Percentiles rank a stretch among this genome's conserved stretches.
These are phyloP conservation scores for Drosophila mimetica DNA, from an alignment of 2,888 invertebrate genomes.

Conservation along the genomic window DNA sequence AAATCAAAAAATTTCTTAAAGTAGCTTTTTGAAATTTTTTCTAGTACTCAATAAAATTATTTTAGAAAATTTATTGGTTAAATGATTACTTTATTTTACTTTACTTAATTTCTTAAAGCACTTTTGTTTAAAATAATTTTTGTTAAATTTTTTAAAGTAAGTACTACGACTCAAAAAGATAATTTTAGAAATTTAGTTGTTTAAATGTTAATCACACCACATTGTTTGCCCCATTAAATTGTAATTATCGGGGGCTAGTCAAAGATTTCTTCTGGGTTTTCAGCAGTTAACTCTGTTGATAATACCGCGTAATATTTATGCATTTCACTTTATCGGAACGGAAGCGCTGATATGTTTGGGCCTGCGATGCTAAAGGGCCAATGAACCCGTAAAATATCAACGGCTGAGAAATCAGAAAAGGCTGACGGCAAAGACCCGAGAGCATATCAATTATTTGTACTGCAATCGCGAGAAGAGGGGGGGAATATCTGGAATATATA, in stretches of 20 bases:
- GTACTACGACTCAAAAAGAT: too few species aligned
- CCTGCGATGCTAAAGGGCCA: slow-evolving; percentile 5
- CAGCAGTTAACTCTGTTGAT: slow-evolving; percentile 7
- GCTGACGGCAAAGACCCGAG: slow-evolving; percentile 8
- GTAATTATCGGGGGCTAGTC: too few species aligned
- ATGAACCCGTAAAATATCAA: slow-evolving; percentile 18
- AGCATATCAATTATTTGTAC: slow-evolving; percentile 71
- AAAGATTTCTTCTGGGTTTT: background rate
- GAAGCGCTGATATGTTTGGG: slow-evolving; percentile 16
- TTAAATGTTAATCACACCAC: background rate
- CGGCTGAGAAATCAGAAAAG: slow-evolving; percentile 21
- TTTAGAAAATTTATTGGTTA: too few species aligned
- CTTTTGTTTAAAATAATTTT: too few species aligned
- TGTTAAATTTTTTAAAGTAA: too few species aligned
- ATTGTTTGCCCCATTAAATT: too few species aligned
- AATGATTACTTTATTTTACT: too few species aligned
- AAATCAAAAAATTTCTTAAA: too few species aligned
- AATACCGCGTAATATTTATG: slow-evolving; percentile 9
- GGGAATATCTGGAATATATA: background rate
- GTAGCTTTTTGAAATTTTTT: too few species aligned
- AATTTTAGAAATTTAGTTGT: background rate
- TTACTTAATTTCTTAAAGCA: too few species aligned
- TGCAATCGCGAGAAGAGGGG: slow-evolving; percentile 25
- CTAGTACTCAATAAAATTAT: too few species aligned
- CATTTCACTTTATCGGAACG: slow-evolving; percentile 20